phyloP scores from a whole-genome alignment of 2,113 vertebrate genomes.

The Terrapene triunguis region DNA sequence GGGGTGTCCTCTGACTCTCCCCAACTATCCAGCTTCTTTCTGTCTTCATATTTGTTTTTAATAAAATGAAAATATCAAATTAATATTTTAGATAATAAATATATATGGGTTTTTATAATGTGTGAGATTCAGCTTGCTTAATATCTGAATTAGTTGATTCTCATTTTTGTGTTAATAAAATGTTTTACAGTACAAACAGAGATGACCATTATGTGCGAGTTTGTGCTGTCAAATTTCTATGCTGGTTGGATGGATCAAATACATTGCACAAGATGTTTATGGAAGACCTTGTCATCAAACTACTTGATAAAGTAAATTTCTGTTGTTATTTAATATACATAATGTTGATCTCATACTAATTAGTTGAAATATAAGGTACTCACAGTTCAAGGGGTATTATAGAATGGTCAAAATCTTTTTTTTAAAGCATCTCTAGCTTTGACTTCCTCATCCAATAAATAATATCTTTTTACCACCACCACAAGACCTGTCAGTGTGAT shows the following conservation, averaged over 20 bases:
- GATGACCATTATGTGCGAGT: conserved; percentile 91
- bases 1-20: background rate
- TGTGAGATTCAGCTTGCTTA: background rate
- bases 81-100: background rate
- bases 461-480: background rate
- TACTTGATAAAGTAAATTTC: conserved; percentile 89
- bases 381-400: background rate
- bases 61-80: background rate
- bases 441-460: background rate
- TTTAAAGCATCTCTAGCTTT: background rate
- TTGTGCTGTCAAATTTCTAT: conserved; percentile 89
- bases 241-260: conserved; percentile 84
- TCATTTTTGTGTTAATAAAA: background rate
- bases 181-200: conserved; percentile 84
- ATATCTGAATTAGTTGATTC: background rate
- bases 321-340: background rate
- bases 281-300: conserved; percentile 84
- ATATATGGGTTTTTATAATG: background rate
- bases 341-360: background rate
- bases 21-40: background rate
- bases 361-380: background rate
- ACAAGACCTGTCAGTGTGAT: background rate
- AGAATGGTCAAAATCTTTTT: background rate
- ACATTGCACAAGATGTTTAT: conserved; percentile 83
- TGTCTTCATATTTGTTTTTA: background rate